Evolutionary conservation across 2,797 vertebrate genomes (phyloP).

Genomic region (Remorina albescens): DNA sequence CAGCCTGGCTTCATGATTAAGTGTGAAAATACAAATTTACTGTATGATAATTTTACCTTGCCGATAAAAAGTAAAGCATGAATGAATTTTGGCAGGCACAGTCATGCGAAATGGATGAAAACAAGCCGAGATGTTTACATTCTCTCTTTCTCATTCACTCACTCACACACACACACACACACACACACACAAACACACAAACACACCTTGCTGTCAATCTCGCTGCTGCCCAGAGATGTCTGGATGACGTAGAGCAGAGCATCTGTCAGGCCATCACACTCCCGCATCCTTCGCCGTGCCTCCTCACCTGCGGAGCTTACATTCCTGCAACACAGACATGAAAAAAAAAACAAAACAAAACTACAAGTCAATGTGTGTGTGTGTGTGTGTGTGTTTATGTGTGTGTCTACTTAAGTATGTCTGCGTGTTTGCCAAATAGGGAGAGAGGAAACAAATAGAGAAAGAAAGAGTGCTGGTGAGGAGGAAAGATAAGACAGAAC

Average conservation of each 20-base stretch:
- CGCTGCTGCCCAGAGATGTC: slow-evolving; percentile 96
- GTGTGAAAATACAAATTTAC: slow-evolving; percentile 29
- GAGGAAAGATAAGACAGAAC: slow-evolving; percentile 43
- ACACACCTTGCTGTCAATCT: slow-evolving; percentile 97
- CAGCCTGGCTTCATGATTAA: background rate
- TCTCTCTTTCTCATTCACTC: background rate
- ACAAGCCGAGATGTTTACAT: slow-evolving; percentile 17
- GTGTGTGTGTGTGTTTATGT: slow-evolving; percentile 5
- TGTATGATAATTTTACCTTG: background rate
- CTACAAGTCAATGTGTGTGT: background rate
- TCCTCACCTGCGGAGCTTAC: slow-evolving; percentile 99
- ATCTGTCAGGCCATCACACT: slow-evolving; percentile 97
- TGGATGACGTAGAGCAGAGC: slow-evolving; percentile 98
- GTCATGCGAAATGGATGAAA: slow-evolving; percentile 6
- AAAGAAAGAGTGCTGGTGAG: slow-evolving; percentile 39
- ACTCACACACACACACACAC: background rate
- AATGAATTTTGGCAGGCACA: slow-evolving; percentile 14
- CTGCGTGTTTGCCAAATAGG: slow-evolving; percentile 32
- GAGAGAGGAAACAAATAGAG: slow-evolving; percentile 38
- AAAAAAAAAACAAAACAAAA: slow-evolving; percentile 13
- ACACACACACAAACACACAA: slow-evolving; percentile 16
- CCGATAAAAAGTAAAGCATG: background rate
- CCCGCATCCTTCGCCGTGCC: slow-evolving; percentile 97
- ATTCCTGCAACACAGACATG: slow-evolving; percentile 87
- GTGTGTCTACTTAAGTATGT: background rate